Percentiles rank a stretch among this genome's conserved stretches.
Evolutionary conservation across 2,113 vertebrate species (phyloP).

Genomic region (Tauraco erythrolophus): DNA sequence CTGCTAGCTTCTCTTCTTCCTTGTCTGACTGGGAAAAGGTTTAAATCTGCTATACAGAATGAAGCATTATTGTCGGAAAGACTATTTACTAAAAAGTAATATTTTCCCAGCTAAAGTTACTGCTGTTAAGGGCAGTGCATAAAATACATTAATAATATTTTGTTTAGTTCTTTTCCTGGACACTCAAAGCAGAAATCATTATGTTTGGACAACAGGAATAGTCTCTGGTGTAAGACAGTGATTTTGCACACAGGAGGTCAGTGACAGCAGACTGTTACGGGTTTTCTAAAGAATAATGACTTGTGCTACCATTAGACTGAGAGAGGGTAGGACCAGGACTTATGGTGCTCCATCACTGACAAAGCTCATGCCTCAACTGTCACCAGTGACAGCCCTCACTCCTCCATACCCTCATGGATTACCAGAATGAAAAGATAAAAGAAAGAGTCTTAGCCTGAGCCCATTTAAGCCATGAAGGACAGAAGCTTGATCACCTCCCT

Average conservation of each 20-base stretch:
- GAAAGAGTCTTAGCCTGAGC: not conserved
- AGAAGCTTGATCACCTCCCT: not conserved
- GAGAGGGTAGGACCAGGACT: not conserved
- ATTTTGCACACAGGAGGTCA: not conserved
- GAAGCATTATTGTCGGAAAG: not conserved
- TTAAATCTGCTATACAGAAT: not conserved
- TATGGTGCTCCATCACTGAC: not conserved
- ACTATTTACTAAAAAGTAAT: not conserved
- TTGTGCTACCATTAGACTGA: not conserved
- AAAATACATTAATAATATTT: constrained; percentile 9
- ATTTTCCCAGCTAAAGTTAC: not conserved
- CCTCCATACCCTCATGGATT: not conserved
- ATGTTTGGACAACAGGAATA: not conserved
- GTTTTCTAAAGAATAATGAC: constrained; percentile 26
- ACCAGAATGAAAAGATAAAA: not conserved
- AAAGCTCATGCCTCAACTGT: not conserved
- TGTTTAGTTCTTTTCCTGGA: not conserved
- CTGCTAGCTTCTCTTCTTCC: not conserved
- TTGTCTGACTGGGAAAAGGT: not conserved
- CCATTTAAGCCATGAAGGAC: not conserved
- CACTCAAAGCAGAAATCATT: not conserved
- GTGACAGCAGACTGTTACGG: not conserved
- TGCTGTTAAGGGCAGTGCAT: not conserved
- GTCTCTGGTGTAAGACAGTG: not conserved
- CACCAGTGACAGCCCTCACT: not conserved